These are phyloP conservation scores for Erebia aethiops DNA, from an alignment of 2,888 invertebrate species.

Conservation along the genomic window DNA sequence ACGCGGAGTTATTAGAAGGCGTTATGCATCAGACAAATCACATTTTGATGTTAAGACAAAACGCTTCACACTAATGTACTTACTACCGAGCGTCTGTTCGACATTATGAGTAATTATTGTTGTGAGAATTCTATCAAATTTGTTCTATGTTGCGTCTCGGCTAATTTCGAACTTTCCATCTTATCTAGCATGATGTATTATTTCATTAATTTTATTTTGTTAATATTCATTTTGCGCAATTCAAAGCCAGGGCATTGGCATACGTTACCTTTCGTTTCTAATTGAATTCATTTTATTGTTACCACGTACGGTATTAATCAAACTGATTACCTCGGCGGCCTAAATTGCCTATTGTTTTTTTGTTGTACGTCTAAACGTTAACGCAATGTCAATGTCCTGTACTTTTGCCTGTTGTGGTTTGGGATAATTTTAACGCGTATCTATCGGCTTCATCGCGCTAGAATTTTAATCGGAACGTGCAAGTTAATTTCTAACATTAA, in stretches of 20 bases:
- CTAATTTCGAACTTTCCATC: constrained; percentile 77
- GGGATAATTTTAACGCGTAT: constrained; percentile 51
- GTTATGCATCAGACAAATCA: constrained; percentile 73
- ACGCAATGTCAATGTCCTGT: constrained; percentile 87
- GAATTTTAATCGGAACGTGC: constrained; percentile 61
- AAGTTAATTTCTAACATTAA: constrained; percentile 74
- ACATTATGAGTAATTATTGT: constrained; percentile 72
- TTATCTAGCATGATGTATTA: constrained; percentile 81
- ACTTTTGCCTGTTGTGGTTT: constrained; percentile 77
- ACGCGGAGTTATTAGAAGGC: constrained; percentile 75
- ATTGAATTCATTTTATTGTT: constrained; percentile 81
- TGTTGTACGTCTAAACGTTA: constrained; percentile 70
- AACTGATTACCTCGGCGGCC: constrained; percentile 78
- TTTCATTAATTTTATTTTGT: constrained; percentile 68
- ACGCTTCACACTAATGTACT: constrained; percentile 61
- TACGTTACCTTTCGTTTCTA: constrained; percentile 81
- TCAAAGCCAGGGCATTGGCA: constrained; percentile 97
- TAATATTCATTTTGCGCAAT: constrained; percentile 78
- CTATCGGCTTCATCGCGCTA: constrained; percentile 49
- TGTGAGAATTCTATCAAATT: constrained; percentile 75
- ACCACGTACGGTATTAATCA: constrained; percentile 79
- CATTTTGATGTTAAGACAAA: constrained; percentile 79
- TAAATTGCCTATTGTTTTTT: constrained; percentile 82
- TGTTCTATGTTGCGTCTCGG: constrained; percentile 73
- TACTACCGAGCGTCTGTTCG: constrained; percentile 70